phyloP scores from a whole-genome alignment of 2,888 invertebrate genomes.

The Drosophila borborema region DNA sequence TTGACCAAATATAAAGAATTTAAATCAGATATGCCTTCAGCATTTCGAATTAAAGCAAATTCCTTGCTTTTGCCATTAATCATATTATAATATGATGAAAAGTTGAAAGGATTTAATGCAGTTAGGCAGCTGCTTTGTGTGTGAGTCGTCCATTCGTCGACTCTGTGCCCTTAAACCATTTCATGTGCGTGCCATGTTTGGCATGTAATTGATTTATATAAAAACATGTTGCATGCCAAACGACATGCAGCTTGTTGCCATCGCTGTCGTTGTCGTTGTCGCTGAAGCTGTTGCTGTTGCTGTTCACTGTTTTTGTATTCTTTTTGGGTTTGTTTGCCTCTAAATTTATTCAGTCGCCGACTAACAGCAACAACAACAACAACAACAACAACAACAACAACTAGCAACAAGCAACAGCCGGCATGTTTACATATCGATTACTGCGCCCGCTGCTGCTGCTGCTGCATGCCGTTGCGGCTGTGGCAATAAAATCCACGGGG shows the following conservation, averaged over 20 bases:
- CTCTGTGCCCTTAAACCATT: conserved; percentile 49
- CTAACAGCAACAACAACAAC: conserved; percentile 17
- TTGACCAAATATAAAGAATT: conserved; percentile 1
- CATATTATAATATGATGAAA: conserved; percentile 31
- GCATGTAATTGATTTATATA: conserved; percentile 80
- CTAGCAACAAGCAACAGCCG: conserved; percentile 16
- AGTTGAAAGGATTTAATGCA: conserved; percentile 28
- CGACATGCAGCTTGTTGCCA: conserved; percentile 67
- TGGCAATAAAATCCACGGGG: conserved; percentile 62
- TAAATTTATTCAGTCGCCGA: conserved; percentile 69
- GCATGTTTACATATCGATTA: conserved; percentile 79
- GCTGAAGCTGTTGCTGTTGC: conserved; percentile 13
- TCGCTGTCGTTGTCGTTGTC: conserved; percentile 28
- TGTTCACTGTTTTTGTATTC: conserved; percentile 10
- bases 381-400: neutral
- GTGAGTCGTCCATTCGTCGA: neutral
- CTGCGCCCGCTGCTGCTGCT: conserved; percentile 36
- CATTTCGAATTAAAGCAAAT: conserved; percentile 28
- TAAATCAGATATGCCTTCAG: conserved; percentile 8
- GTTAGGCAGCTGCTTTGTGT: conserved; percentile 1
- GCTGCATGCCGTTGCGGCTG: conserved; percentile 13
- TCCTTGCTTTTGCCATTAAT: conserved; percentile 33
- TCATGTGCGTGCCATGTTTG: conserved; percentile 63
- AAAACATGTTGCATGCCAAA: conserved; percentile 77
- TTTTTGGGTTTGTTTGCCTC: conserved; percentile 56